phyloP scores from a whole-genome alignment of 1,140 invertebrate genomes.

The Heliconius eleuchia region DNA sequence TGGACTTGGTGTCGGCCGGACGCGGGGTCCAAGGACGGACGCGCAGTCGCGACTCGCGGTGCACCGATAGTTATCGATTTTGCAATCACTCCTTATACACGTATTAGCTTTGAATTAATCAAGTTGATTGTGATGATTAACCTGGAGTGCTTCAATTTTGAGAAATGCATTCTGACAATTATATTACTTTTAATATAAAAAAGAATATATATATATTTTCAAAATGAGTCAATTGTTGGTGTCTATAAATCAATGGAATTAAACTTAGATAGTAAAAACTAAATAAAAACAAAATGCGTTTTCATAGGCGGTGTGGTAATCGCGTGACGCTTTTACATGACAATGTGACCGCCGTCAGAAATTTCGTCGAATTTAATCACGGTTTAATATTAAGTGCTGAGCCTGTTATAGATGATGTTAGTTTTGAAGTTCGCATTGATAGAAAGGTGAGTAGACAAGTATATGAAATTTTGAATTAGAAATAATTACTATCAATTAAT shows the following conservation, averaged over 20 bases:
- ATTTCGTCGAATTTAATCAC: slow-evolving; percentile 89
- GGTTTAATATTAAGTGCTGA: slow-evolving; percentile 88
- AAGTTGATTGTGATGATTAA: background rate
- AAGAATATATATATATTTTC: background rate
- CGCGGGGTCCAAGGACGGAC: slow-evolving; percentile 17
- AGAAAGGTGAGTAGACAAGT: slow-evolving; percentile 86
- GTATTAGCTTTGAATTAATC: background rate
- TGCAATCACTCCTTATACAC: background rate
- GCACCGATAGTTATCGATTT: slow-evolving; percentile 1
- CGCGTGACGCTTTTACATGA: slow-evolving; percentile 90
- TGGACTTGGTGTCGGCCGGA: background rate
- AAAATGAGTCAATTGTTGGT: background rate
- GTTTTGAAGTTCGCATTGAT: slow-evolving; percentile 95
- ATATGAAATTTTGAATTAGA: no score
- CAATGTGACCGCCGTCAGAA: slow-evolving; percentile 90
- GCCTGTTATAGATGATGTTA: slow-evolving; percentile 90
- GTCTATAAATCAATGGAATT: background rate
- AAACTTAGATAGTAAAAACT: background rate
- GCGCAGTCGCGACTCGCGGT: background rate
- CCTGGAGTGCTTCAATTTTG: background rate
- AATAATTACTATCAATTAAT: no score
- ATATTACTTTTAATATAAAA: slow-evolving; percentile 17
- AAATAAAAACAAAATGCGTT: slow-evolving; percentile 82
- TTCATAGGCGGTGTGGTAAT: slow-evolving; percentile 91
- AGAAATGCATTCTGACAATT: slow-evolving; percentile 33